Base-by-base conservation (phyloP, 2,113 vertebrate genomes). In the Leucoraja erinaceus region DNA sequence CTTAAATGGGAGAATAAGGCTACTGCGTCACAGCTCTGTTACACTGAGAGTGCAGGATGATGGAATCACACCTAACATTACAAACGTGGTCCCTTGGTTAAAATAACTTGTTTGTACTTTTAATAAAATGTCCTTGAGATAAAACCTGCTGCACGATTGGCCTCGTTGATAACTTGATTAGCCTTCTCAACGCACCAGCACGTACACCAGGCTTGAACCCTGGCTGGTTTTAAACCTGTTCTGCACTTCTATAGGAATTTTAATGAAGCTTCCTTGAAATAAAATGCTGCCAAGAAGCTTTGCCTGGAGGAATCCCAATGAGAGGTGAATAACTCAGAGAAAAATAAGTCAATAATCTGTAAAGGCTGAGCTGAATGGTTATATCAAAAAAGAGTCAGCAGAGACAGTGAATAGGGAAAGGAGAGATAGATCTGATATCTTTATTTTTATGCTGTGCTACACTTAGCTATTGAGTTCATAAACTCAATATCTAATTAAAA, bases 141-240 rank as follows among this genome's bases (percentile, higher is more conserved):
- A 61, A 88, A 88, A 63, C 83, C 3, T 88, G 18, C 83, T 66
- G 9, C 83, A 31, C 20, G 28, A 88, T 84, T 84, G 59, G 81
- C 56, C 81, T 84, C 28, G 81, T 84, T 84, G 47, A 84, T 84
- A 84, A 84, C 81, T 84, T 84, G 81, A 84, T 88, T 88, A 88
- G 59, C 56, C 59, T 88, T 63, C 83, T 88, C 63, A 88, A 63
- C 38, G 31, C 59, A 31, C 28, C n/a, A 8, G 14, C 83, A 88
- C 63, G 31, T 63, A 88, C 28, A 88, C 28, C 28, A 63, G 83
- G 61, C 61, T 66, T 88, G 83, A 88, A 88, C 83, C 63, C 59
- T 66, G 83, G 83, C 83, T 88, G 61, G 83, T 88, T 88, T 88
- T 88, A 88, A 88, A 59, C 83, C 63, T 31, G n/a, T 28, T 18